Evolutionary conservation across 1,140 invertebrate genomes (phyloP), one percentile per base, ranked within the genome.

Genomic region (Solenopsis invicta): DNA sequence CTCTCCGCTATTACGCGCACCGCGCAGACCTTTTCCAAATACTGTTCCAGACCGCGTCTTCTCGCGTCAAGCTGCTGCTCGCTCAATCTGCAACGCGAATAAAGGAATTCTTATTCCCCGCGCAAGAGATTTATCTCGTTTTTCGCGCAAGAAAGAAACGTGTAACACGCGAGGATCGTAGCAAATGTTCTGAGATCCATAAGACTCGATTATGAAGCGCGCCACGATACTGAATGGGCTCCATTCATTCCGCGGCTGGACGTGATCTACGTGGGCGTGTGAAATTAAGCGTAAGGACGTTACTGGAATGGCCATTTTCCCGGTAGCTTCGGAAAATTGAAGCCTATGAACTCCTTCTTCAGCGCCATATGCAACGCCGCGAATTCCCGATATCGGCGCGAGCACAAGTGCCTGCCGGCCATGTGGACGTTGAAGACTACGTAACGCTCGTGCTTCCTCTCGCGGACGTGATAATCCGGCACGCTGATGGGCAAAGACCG

Each of bases 381-480:
- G 94, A 99, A 99, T 95, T 99, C 99, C 72, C 99, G 97, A 94
- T 99, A 99, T 56, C 99, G 96, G 67, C 99, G 96, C 48, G 99
- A 99, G 94, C 99, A 99, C 37, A 99, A 96, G 95, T 99, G 99
- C 64, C 99, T 95, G 0, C 99, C 99, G 45, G 99, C 99, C 99
- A 99, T 99, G 94, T 99, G 99, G 86, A 99, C 99, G 94, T 99
- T 99, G 95, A 98, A 99, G 0, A 99, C 98, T 78, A 99, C 98
- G 96, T 98, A 99, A 90, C 98, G 98, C 91, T 99, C 98, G 29
- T 98, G 98, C 93, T 97, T 97, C 90, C 97, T 95, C 96, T 98
- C 96, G 96, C 98, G 93, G 96, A 95, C 95, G 91, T 98, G 98
- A 94, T 99, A 99, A 95, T 99, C 99, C 18, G 99, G 99, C 90